phyloP scores from a whole-genome alignment of 2,113 vertebrate genomes.

The Megalops atlanticus region DNA sequence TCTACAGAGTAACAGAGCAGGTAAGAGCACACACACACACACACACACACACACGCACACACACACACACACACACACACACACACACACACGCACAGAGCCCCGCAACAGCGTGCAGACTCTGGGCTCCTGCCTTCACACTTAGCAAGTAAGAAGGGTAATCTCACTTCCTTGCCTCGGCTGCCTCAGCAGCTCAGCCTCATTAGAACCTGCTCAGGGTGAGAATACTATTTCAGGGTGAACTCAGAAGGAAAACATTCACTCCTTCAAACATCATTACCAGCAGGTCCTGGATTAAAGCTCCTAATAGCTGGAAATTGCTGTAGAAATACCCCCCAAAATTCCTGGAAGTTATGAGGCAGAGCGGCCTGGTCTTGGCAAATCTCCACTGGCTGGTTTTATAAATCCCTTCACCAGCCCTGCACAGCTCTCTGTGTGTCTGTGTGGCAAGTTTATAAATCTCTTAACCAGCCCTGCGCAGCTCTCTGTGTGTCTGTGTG shows the following conservation, averaged over 20 bases:
- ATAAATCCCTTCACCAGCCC: too few species aligned
- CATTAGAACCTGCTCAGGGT: conserved; percentile 46
- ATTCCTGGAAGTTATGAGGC: conserved; percentile 39
- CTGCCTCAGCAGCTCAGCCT: conserved; percentile 40
- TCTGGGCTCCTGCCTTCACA: conserved; percentile 50
- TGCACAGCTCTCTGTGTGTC: too few species aligned
- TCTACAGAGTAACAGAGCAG: conserved; percentile 80
- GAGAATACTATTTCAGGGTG: conserved; percentile 46
- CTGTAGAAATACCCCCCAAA: conserved; percentile 38
- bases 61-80: neutral
- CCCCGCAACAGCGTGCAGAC: conserved; percentile 40
- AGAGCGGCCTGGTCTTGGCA: too few species aligned
- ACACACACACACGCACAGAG: neutral
- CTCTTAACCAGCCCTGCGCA: too few species aligned
- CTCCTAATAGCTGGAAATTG: conserved; percentile 51
- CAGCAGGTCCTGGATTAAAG: conserved; percentile 51
- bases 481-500: too few species aligned
- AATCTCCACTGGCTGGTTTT: too few species aligned
- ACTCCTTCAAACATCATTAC: conserved; percentile 52
- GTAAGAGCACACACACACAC: conserved; percentile 44
- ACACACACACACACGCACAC: neutral
- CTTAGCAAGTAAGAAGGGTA: conserved; percentile 44
- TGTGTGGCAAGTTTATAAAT: too few species aligned
- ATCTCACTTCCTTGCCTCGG: too few species aligned
- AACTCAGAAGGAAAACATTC: conserved; percentile 71